A percentile compares a stretch with the other conserved stretches of the same genome.
phyloP scores from a whole-genome alignment of 2,113 vertebrate genomes.

The Xenus cinereus region DNA sequence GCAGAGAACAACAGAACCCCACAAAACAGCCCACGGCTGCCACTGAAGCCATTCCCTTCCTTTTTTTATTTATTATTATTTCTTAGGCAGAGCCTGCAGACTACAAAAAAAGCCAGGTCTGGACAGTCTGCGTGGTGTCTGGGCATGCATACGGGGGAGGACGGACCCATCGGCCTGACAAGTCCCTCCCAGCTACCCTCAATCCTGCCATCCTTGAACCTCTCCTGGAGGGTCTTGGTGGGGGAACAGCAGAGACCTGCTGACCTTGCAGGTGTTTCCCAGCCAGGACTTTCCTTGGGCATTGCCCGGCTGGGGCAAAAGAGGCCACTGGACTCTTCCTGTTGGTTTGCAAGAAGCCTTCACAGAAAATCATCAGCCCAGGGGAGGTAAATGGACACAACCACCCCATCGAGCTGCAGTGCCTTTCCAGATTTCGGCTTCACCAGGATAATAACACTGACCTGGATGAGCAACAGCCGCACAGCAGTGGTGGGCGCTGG shows the following conservation, averaged over 20 bases:
- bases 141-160: rapidly evolving
- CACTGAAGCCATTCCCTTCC: neutral
- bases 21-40: neutral
- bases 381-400: too few relatives aligned
- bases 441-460: rapidly evolving
- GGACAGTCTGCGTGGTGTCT: neutral
- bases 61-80: neutral
- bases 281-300: neutral
- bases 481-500: neutral
- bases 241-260: too few relatives aligned
- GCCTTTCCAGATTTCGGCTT: neutral
- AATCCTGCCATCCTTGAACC: neutral
- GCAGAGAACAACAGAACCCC: neutral
- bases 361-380: neutral
- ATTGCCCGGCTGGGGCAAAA: too few relatives aligned
- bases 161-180: too few relatives aligned
- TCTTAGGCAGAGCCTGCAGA: neutral
- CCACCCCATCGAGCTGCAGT: rapidly evolving
- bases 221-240: neutral
- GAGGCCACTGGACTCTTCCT: neutral
- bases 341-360: neutral
- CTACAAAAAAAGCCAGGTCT: neutral
- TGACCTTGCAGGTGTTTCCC: neutral
- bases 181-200: rapidly evolving
- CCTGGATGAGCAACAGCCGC: neutral